Evolutionary conservation across 2,113 vertebrate genomes (phyloP).

Genomic region (human (Homo sapiens)): DNA sequence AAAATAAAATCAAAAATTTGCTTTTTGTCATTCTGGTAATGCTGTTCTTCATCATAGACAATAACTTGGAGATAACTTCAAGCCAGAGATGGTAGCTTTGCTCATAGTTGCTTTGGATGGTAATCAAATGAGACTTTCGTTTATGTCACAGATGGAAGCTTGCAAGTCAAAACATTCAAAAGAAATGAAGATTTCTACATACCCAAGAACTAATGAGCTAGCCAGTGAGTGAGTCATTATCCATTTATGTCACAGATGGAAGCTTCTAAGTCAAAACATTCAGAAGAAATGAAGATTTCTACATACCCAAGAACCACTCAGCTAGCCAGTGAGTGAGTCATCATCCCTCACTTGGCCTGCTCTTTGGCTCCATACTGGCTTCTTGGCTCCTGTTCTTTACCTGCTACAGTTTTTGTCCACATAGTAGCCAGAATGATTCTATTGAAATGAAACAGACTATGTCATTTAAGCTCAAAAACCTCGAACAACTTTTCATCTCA

Average conservation of each 20-base stretch:
- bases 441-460: not conserved
- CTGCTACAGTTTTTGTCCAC: not conserved
- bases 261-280: not conserved
- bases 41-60: slow-evolving; percentile 9
- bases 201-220: not conserved
- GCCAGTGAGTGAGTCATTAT: not conserved
- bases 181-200: not conserved
- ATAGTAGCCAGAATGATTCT: not conserved
- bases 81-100: not conserved
- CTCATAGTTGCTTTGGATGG: not conserved
- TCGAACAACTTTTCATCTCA: not conserved
- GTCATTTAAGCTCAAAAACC: not conserved
- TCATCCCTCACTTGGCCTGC: not conserved
- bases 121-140: slow-evolving; percentile 16
- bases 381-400: not conserved
- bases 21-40: slow-evolving; percentile 37
- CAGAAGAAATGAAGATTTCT: not conserved
- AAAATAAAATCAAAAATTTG: slow-evolving; percentile 51
- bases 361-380: not conserved
- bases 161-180: not conserved
- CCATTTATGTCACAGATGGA: slow-evolving; percentile 3
- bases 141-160: not conserved
- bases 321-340: not conserved
- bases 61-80: slow-evolving; percentile 25
- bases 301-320: not conserved